These are phyloP conservation scores for Sarcophaga carnaria DNA, from an alignment of 2,888 invertebrate genomes.

Conservation along the genomic window DNA sequence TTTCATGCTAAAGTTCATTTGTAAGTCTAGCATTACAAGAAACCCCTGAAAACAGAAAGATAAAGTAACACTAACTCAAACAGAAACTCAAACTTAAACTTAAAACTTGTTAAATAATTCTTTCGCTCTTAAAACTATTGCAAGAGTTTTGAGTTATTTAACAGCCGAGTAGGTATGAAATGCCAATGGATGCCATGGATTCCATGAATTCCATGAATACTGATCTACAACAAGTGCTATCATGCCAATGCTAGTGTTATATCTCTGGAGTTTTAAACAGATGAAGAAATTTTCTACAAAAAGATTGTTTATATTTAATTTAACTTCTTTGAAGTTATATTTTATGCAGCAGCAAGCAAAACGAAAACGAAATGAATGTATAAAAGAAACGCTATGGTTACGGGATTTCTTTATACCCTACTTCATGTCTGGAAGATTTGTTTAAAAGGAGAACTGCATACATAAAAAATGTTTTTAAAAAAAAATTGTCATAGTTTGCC, in stretches of 20 bases:
- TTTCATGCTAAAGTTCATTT: conserved; percentile 16
- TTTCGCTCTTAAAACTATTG: conserved; percentile 9
- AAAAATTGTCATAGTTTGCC: too few species aligned
- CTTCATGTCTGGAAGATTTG: too few species aligned
- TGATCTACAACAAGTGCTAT: not conserved
- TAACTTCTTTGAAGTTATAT: conserved; percentile 3
- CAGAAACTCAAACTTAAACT: not conserved
- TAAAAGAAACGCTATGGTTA: not conserved
- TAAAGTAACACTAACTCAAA: not conserved
- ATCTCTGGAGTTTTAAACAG: conserved; percentile 17
- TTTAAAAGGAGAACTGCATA: too few species aligned
- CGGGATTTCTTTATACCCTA: not conserved
- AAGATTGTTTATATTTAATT: conserved; percentile 41
- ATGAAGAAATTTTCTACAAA: not conserved
- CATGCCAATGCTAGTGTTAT: not conserved
- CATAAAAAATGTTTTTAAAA: too few species aligned
- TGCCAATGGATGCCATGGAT: not conserved
- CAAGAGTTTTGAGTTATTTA: conserved; percentile 6
- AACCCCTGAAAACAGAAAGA: not conserved
- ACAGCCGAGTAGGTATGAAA: not conserved
- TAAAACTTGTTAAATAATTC: conserved; percentile 45
- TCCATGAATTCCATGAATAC: not conserved
- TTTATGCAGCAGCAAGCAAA: not conserved
- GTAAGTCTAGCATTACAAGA: not conserved
- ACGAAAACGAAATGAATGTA: not conserved